A percentile compares a stretch with the other conserved stretches of the same genome.
Evolutionary conservation across 2,888 invertebrate species (phyloP).

Genomic region (Minunthozetes semirufus): DNA sequence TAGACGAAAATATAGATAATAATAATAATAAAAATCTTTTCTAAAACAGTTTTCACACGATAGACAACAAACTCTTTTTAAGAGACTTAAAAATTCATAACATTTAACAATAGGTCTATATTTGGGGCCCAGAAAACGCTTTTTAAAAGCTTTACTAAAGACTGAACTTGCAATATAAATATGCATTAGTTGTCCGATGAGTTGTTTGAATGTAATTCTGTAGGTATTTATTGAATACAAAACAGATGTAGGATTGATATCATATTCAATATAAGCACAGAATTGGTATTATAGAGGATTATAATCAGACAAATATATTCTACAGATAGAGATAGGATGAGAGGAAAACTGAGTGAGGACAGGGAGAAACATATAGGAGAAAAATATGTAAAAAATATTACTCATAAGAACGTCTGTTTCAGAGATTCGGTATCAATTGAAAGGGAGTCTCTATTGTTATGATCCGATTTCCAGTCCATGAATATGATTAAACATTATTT

Average conservation of each 20-base stretch:
- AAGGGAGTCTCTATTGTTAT: not conserved
- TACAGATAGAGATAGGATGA: not conserved
- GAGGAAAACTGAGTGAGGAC: not conserved
- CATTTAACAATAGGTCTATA: not conserved
- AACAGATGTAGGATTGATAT: not conserved
- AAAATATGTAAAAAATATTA: not conserved
- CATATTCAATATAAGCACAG: not conserved
- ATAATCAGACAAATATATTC: slow-evolving; percentile 16
- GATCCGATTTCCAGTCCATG: slow-evolving; percentile 20
- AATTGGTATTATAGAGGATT: slow-evolving; percentile 16
- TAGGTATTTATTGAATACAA: not conserved
- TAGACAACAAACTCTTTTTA: slow-evolving; percentile 8
- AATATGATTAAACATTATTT: slow-evolving; percentile 25
- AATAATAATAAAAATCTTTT: not conserved
- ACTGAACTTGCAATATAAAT: too few relatives aligned
- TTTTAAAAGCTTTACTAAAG: too few relatives aligned
- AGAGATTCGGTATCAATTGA: not conserved
- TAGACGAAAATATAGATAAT: slow-evolving; percentile 3
- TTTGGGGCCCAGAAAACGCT: not conserved
- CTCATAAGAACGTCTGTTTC: not conserved
- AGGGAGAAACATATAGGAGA: not conserved
- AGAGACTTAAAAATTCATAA: not conserved
- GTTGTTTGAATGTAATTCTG: too few relatives aligned
- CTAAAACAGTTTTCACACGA: slow-evolving; percentile 16
- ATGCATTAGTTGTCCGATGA: not conserved